These are phyloP conservation scores for Loxodonta africana DNA, from an alignment of 2,113 vertebrate species.

Conservation along the genomic window DNA sequence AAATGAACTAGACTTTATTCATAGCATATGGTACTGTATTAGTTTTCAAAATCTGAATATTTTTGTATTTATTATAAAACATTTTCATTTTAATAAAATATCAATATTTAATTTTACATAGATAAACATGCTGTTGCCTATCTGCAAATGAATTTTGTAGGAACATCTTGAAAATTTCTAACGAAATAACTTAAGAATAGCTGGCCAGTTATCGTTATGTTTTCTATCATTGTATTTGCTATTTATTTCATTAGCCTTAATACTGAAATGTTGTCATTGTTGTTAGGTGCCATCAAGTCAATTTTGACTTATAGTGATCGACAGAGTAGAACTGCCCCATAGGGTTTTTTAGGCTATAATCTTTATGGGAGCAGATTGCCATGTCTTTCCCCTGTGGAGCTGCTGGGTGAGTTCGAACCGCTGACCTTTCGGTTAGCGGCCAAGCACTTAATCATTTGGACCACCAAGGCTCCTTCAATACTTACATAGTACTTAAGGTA, in stretches of 20 bases:
- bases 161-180: slow-evolving; percentile 59
- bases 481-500: neutral
- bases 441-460: neutral
- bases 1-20: neutral
- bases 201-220: slow-evolving; percentile 64
- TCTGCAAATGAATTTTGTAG: slow-evolving; percentile 69
- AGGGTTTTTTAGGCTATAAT: neutral
- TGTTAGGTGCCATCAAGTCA: neutral
- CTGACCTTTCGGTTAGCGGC: neutral
- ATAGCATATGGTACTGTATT: slow-evolving; percentile 3
- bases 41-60: slow-evolving; percentile 57
- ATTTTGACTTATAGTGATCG: neutral
- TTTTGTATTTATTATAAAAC: slow-evolving; percentile 72
- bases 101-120: slow-evolving; percentile 64
- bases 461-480: neutral
- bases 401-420: neutral
- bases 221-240: slow-evolving; percentile 35
- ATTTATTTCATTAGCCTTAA: slow-evolving; percentile 34
- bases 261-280: neutral
- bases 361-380: neutral
- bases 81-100: slow-evolving; percentile 73
- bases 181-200: slow-evolving; percentile 71
- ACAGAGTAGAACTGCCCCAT: neutral
- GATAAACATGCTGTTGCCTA: slow-evolving; percentile 68
- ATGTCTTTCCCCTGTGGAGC: neutral